Evolutionary conservation across 2,113 vertebrate genomes (phyloP).

Genomic region (Triplophysa tibetana): DNA sequence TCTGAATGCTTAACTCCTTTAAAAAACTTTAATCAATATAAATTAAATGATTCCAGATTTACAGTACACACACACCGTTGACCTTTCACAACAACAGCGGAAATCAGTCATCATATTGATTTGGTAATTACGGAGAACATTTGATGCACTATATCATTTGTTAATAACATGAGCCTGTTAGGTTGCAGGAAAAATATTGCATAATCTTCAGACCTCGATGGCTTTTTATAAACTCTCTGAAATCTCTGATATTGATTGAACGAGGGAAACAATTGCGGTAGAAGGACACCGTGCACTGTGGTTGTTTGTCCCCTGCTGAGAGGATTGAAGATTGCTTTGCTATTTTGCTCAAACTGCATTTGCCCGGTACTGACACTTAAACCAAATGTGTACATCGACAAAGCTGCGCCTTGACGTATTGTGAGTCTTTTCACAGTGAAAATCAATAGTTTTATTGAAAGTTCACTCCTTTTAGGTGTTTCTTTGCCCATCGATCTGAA

Average conservation of each 20-base stretch:
- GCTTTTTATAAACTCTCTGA: constrained; percentile 50
- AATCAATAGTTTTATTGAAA: constrained; percentile 31
- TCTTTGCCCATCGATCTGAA: constrained; percentile 19
- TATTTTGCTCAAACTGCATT: constrained; percentile 23
- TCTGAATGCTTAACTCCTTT: constrained; percentile 21
- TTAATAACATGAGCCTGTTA: background rate
- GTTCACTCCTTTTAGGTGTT: constrained; percentile 28
- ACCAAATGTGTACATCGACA: constrained; percentile 39
- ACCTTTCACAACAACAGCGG: constrained; percentile 26
- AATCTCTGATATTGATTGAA: constrained; percentile 51
- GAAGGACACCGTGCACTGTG: constrained; percentile 14
- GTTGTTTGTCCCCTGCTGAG: constrained; percentile 32
- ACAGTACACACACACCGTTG: constrained; percentile 2
- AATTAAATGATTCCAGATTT: constrained; percentile 19
- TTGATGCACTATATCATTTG: constrained; percentile 37
- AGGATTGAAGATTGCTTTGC: constrained; percentile 21
- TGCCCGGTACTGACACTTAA: constrained; percentile 22
- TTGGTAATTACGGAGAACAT: constrained; percentile 33
- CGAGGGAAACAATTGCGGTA: constrained; percentile 35
- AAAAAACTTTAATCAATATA: constrained; percentile 37
- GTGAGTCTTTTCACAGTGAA: constrained; percentile 52
- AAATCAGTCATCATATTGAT: constrained; percentile 39
- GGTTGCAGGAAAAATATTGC: constrained; percentile 39
- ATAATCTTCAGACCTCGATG: constrained; percentile 38
- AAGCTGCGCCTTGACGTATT: constrained; percentile 49